Percentiles rank a stretch among this genome's conserved stretches.
phyloP scores from a whole-genome alignment of 2,113 vertebrate genomes.

The Nansenia antarctica region DNA sequence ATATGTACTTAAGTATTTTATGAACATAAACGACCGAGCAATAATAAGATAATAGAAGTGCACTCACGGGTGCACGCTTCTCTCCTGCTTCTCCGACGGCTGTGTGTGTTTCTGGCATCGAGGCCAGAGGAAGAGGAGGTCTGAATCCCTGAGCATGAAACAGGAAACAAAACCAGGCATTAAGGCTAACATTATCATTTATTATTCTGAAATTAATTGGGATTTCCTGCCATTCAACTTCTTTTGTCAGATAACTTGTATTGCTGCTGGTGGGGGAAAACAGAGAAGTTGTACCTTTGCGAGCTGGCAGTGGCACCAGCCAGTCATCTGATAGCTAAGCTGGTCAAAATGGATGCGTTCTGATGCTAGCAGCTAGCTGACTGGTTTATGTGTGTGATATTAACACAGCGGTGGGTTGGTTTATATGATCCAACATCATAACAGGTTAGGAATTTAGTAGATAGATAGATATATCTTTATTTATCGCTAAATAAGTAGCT shows the following conservation, averaged over 20 bases:
- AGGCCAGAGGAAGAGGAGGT: conserved; percentile 82
- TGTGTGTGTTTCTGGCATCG: conserved; percentile 80
- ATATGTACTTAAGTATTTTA: conserved; percentile 6
- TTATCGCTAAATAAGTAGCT: too few species aligned
- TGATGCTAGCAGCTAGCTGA: too few species aligned
- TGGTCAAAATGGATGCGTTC: conserved; percentile 21
- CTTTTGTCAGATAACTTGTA: too few species aligned
- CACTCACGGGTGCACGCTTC: conserved; percentile 73
- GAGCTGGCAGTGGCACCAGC: too few species aligned
- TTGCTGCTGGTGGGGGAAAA: too few species aligned
- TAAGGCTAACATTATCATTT: not conserved
- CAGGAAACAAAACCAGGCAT: conserved; percentile 73
- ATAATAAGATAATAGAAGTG: conserved; percentile 35
- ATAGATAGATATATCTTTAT: too few species aligned
- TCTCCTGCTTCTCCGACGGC: conserved; percentile 69
- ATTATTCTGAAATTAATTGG: not conserved
- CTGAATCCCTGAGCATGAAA: conserved; percentile 72
- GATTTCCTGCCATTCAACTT: too few species aligned
- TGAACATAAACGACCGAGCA: not conserved
- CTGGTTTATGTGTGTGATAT: too few species aligned
- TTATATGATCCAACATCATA: too few species aligned
- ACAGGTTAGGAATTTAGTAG: too few species aligned
- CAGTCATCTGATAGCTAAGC: not conserved
- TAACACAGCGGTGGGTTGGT: too few species aligned
- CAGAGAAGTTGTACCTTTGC: too few species aligned